A percentile compares a stretch with the other conserved stretches of the same genome.
These are phyloP conservation scores for Embidobia sp. DNA, from an alignment of 2,888 invertebrate species.

Conservation along the genomic window DNA sequence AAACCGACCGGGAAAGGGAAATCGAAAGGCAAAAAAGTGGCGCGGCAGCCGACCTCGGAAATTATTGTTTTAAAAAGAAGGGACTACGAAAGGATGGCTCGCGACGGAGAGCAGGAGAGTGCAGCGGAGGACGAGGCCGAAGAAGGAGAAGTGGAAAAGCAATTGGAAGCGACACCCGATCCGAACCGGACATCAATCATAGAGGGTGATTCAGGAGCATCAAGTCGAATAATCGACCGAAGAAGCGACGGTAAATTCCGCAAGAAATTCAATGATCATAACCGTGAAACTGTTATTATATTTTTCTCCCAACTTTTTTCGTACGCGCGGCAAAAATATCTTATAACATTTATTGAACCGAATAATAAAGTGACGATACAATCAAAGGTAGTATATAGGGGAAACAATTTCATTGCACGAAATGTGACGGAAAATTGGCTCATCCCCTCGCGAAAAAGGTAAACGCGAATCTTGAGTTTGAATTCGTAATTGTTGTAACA, in stretches of 20 bases:
- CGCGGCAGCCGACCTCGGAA: constrained; percentile 56
- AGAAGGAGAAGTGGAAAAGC: constrained; percentile 27
- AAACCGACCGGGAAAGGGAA: too few species aligned
- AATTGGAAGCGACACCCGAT: constrained; percentile 37
- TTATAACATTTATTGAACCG: too few species aligned
- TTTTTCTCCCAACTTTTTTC: too few species aligned
- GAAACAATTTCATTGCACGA: too few species aligned
- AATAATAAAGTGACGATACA: too few species aligned
- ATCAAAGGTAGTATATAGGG: too few species aligned
- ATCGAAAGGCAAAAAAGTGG: constrained; percentile 49
- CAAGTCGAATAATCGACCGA: constrained; percentile 23
- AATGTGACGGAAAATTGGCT: too few species aligned
- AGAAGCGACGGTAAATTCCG: constrained; percentile 22
- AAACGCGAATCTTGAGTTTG: too few species aligned
- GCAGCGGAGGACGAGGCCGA: constrained; percentile 32
- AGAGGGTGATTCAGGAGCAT: constrained; percentile 18
- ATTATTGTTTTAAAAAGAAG: constrained; percentile 67
- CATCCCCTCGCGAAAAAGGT: too few species aligned
- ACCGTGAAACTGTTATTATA: too few species aligned
- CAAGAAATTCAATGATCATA: constrained; percentile 21
- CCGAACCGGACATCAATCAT: constrained; percentile 30
- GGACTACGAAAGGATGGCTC: constrained; percentile 33
- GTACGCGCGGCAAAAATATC: too few species aligned
- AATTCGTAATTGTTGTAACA: too few species aligned
- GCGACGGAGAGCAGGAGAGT: constrained; percentile 15